Base-by-base conservation (phyloP, 2,113 vertebrate species). In the Galeopterus variegatus region DNA sequence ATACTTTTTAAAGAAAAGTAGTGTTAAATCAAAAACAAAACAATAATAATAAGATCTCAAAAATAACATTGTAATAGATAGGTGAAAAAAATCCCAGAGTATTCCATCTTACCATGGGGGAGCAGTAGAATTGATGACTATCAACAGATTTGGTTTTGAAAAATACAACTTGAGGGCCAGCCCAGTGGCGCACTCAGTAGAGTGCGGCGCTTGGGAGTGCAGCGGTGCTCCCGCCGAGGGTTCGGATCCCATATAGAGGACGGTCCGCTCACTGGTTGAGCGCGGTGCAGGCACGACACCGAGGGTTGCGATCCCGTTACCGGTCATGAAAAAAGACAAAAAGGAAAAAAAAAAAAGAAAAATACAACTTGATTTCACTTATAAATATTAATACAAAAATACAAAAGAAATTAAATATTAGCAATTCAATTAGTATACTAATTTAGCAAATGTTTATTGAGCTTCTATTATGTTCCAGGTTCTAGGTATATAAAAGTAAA, bases 1-100 rank as follows among this genome's bases (percentile, higher is more conserved):
- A 65, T 52, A 90, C 48, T 56, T 94, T 80, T 83, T 26, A 67
- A 60, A 88, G 58, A 69, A 94, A 93, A 92, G 56, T 24, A 91
- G 87, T 80, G 17, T 70, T 88, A 90, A 97, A 81, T 79, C 72
- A 62, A 92, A 96, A 94, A 65, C 52, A 84, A 88, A 84, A 36
- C 6, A 14, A 70, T 24, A 94, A 64, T 88, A 84, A 76, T 4
- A 79, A 80, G 19, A 90, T 84, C 36, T 81, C 50, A 64, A 94
- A 95, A 96, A 58, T 18, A 80, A 65, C 17, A 93, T 41, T 93
- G 28, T 36, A 82, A 52, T 80, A 85, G 36, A 90, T 54, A 81
- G 4, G 10, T 28, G 24, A 5, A 50, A 62, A 83, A 75, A 88
- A 77, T 85, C 36, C 33, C 33, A 62, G 45, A 54, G 12, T 36